These are phyloP conservation scores for Microplitis mediator DNA, from an alignment of 1,140 invertebrate genomes.

Conservation along the genomic window DNA sequence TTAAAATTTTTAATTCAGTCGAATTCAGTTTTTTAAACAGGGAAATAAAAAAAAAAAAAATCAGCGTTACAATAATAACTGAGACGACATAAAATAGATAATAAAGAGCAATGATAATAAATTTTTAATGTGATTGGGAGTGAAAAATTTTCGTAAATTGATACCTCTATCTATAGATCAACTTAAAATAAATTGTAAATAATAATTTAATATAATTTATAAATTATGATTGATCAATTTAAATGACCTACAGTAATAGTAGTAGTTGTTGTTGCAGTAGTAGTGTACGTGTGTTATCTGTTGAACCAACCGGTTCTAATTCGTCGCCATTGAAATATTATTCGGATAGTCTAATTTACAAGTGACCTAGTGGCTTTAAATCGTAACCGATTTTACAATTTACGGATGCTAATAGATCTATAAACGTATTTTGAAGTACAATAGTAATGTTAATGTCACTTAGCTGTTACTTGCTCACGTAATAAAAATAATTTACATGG, in stretches of 20 bases:
- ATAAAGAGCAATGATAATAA: too few species aligned
- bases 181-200: background rate
- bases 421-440: background rate
- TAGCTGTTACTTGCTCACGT: slow-evolving; percentile 3
- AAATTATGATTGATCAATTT: background rate
- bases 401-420: background rate
- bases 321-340: slow-evolving; percentile 4
- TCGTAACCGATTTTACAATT: background rate
- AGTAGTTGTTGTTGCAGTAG: too few species aligned
- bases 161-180: background rate
- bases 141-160: too few species aligned
- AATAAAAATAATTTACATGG: slow-evolving; percentile 5
- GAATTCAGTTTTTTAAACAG: too few species aligned
- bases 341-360: slow-evolving; percentile 1
- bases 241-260: background rate
- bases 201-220: background rate
- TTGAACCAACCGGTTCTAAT: slow-evolving; percentile 18
- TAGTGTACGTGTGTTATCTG: background rate
- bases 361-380: slow-evolving; percentile 10
- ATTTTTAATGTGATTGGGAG: background rate
- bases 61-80: too few species aligned
- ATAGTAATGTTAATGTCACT: background rate
- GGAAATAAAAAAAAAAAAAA: too few species aligned
- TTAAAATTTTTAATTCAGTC: too few species aligned
- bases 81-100: too few species aligned